Evolutionary conservation across 2,888 invertebrate genomes (phyloP).

Genomic region (Eupithecia abbreviata): DNA sequence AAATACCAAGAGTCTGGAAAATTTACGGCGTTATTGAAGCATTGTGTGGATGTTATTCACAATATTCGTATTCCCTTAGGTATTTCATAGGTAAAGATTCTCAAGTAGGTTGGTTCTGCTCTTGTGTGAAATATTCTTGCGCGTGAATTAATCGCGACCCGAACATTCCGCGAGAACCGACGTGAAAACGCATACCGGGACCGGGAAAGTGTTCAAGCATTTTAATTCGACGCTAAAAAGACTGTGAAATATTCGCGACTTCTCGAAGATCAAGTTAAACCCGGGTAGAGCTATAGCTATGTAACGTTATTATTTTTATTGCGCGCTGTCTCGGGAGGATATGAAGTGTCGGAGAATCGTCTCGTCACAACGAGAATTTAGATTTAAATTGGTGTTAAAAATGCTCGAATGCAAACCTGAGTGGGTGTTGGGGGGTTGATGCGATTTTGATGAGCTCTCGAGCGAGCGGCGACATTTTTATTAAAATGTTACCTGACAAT

Average conservation of each 20-base stretch:
- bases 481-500: conserved; percentile 65
- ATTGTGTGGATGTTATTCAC: conserved; percentile 52
- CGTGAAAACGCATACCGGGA: conserved; percentile 57
- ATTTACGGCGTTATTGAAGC: conserved; percentile 50
- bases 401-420: conserved; percentile 61
- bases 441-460: conserved; percentile 73
- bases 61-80: conserved; percentile 48
- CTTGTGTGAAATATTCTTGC: conserved; percentile 67
- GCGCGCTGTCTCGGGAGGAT: conserved; percentile 57
- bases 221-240: conserved; percentile 58
- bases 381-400: conserved; percentile 75
- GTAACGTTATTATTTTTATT: conserved; percentile 66
- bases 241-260: conserved; percentile 43
- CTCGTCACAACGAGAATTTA: conserved; percentile 64
- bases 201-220: conserved; percentile 56
- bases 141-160: conserved; percentile 72
- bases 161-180: conserved; percentile 65
- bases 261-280: conserved; percentile 47
- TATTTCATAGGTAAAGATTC: conserved; percentile 37
- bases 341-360: conserved; percentile 61
- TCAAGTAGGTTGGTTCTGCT: conserved; percentile 56
- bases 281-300: conserved; percentile 47
- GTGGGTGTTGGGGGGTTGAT: conserved; percentile 67
- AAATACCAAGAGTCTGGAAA: conserved; percentile 50
- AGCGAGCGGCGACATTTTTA: conserved; percentile 63